phyloP scores from a whole-genome alignment of 2,113 vertebrate genomes.

The Cynopterus brachyotis region DNA sequence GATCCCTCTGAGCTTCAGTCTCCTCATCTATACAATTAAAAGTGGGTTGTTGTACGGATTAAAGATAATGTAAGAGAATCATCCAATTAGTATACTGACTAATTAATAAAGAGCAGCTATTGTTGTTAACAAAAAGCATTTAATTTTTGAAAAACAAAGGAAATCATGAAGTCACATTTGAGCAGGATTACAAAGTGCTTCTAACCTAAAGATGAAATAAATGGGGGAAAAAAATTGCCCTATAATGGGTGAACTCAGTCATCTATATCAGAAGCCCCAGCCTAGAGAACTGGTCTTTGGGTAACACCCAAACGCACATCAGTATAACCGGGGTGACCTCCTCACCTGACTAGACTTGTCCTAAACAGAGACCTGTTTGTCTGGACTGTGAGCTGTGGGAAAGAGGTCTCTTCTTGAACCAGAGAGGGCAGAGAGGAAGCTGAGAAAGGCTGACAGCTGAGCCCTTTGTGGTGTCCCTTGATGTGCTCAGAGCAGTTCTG shows the following conservation, averaged over 20 bases:
- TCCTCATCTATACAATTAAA: not conserved
- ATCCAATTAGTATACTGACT: not conserved
- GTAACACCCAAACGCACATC: not conserved
- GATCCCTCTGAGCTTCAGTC: not conserved
- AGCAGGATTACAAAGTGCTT: not conserved
- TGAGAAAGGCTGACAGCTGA: not conserved
- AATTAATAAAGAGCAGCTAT: not conserved
- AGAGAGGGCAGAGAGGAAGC: not conserved
- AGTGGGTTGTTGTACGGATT: not conserved
- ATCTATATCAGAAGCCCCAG: not conserved
- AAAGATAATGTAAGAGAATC: not conserved
- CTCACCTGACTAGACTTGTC: not conserved
- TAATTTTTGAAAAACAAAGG: not conserved
- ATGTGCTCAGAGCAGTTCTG: not conserved
- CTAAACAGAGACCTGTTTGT: too few species aligned
- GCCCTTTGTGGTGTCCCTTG: not conserved
- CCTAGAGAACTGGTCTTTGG: not conserved
- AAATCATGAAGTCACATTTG: not conserved
- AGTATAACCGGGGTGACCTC: not conserved
- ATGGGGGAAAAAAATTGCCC: accelerated
- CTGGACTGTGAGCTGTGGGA: not conserved
- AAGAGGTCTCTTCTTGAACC: not conserved
- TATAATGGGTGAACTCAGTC: not conserved
- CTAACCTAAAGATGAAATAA: not conserved
- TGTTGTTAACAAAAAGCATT: not conserved